Conservation (phyloP, 2,113 vertebrate genomes). For the Oreochromis tanganicae region DNA sequence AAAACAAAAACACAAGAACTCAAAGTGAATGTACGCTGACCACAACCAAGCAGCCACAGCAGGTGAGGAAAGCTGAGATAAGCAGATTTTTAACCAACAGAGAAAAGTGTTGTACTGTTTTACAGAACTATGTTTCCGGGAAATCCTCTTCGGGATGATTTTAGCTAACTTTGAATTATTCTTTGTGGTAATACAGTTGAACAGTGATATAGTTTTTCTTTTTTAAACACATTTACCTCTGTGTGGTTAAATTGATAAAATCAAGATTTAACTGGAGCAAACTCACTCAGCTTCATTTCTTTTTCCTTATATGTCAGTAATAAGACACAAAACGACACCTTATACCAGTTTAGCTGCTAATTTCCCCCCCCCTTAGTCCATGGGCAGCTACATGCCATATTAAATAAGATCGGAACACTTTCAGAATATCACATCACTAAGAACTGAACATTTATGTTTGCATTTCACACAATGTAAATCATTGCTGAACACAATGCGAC, state of each 20-base stretch:
- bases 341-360: background rate
- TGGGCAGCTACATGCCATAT: background rate
- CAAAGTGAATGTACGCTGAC: background rate
- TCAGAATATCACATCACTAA: background rate
- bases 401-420: background rate
- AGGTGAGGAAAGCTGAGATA: background rate
- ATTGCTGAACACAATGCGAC: background rate
- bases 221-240: background rate
- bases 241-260: background rate
- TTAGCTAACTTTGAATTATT: background rate
- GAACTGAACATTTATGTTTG: background rate
- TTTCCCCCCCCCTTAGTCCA: rapidly evolving
- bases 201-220: background rate
- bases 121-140: background rate
- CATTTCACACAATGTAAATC: background rate
- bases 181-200: background rate
- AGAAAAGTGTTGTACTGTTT: background rate
- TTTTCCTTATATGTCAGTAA: background rate
- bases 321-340: background rate
- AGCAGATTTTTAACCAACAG: background rate
- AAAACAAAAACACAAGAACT: background rate
- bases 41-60: background rate
- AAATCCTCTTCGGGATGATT: background rate
- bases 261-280: background rate
- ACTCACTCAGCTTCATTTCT: background rate